Evolutionary conservation across 2,113 vertebrate genomes (phyloP).

Genomic region (Glareola pratincola): DNA sequence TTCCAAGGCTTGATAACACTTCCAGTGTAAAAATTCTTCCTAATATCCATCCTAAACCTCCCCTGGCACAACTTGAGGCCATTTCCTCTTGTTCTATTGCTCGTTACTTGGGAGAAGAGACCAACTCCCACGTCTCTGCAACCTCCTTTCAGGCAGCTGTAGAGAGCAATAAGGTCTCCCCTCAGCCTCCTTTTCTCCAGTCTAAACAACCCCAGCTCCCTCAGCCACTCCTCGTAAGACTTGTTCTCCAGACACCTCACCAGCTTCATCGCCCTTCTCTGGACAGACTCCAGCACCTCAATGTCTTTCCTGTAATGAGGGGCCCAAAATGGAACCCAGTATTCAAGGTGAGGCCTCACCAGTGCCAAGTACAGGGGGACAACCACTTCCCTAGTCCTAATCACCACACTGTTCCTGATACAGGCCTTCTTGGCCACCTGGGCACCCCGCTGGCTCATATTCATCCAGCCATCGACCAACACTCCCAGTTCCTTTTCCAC

Average conservation of each 20-base stretch:
- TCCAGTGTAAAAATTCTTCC: neutral
- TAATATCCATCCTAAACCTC: neutral
- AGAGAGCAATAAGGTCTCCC: neutral
- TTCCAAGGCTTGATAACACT: neutral
- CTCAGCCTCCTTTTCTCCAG: neutral
- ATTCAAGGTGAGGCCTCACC: neutral
- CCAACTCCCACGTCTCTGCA: neutral
- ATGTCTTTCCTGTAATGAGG: neutral
- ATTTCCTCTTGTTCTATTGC: neutral
- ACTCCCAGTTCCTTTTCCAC: neutral
- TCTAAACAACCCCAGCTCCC: neutral
- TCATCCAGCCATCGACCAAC: neutral
- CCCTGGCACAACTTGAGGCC: neutral
- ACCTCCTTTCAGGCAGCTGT: neutral
- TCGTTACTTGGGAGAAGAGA: neutral
- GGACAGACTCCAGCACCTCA: neutral
- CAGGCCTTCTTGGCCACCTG: neutral
- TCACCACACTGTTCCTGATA: neutral
- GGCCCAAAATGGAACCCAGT: no score
- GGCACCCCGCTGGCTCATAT: neutral
- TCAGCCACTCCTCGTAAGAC: neutral
- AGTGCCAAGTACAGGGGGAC: neutral
- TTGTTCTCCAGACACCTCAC: neutral
- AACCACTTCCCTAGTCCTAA: neutral
- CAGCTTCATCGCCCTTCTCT: neutral